Base-by-base conservation (phyloP, 2,888 invertebrate genomes). In the Epinotia bilunana region DNA sequence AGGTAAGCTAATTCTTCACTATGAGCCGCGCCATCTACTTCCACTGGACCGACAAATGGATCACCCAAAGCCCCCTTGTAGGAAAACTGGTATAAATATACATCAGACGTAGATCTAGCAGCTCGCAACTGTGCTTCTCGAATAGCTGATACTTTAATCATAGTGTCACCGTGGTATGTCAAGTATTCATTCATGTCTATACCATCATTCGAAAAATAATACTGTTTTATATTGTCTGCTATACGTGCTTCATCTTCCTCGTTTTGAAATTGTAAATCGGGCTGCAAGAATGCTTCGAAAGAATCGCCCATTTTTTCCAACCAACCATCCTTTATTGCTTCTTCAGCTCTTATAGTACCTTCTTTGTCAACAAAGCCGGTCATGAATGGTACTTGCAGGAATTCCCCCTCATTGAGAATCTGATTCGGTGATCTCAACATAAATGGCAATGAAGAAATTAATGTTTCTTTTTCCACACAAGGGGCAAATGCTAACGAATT, bases 41-140 rank as follows among this genome's bases (percentile, higher is more conserved):
- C 76, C 13, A 91, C 11, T 18, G 90, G 88, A 20, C 88, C 88
- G 9, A 81, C 82, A 75, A 91, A 88, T 20, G 86, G 81, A 76
- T 84, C 81, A 60, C 90, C 91, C 57, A 91, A 80, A 13, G 77
- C 46, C 16, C 93, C 91, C 78, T 88, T 88, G 73, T 93, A 92
- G 13, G 92, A 93, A 83, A 93, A 93, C 77, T 93, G 90, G 78
- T 93, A 93, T 53, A 93, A 78, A 83, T 90, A 93, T 3, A 89
- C 80, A 20, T 85, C 78, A 16, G 80, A 76, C 55, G 72, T 77
- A 6, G 87, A 85, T 9, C 72, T 64, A 16, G 72, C 18, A 1
- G 86, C 85, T 57, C 93, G 86, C 61, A 88, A 70, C 20, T 84
- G 84, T 11, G 82, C 83, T 86, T 91, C 92, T 80, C 90, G 87